Base-by-base conservation (phyloP, 2,113 vertebrate species). In the Chrysemys picta region DNA sequence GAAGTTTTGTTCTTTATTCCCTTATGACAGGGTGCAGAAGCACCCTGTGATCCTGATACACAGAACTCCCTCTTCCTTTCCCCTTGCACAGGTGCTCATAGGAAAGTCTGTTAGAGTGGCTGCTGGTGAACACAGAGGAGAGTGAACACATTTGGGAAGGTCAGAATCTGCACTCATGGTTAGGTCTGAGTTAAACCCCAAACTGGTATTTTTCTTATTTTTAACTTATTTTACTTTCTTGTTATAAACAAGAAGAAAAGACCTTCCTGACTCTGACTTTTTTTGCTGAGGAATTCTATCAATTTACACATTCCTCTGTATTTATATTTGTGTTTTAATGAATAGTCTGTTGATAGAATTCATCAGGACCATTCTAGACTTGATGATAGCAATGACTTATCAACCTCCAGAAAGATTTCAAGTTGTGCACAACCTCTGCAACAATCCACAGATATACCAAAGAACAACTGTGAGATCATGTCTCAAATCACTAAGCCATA, bases 121-220 rank as follows among this genome's bases (percentile, higher is more conserved):
- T 42, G 5, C 75, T 89, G 47, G 14, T 49, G 89, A 35, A 2
- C 25, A 27, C 56, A 8, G 82, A 91, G 1, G 2, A 3, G 1
- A 72, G 2, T 35, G 25, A 72, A 85, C 5, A 27, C 72, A 53
- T 72, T 75, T 85, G 38, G 6, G 10, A 31, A 57, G 56, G 5
- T 83, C 31, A 52, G 80, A 87, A 80, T 14, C 52, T 13, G 2
- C 69, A 88, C 10, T 6, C 49, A 62, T 50, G 47, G 6, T 24
- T 78, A 76, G 80, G 84, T 76, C 31, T 90, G n/a, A 11, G 82
- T 6, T 94, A 53, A 94, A 90, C 69, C 8, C 31, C 5, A 80
- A 50, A 54, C 29, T 62, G 72, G 35, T 10, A 9, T 10, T 24
- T 85, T 91, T 42, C 35, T 84, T 42, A 29, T n/a, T 6, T 79